Percentiles rank a stretch among this genome's conserved stretches.
Conservation (phyloP, 2,113 vertebrate species). For the Crotophaga sulcirostris region DNA sequence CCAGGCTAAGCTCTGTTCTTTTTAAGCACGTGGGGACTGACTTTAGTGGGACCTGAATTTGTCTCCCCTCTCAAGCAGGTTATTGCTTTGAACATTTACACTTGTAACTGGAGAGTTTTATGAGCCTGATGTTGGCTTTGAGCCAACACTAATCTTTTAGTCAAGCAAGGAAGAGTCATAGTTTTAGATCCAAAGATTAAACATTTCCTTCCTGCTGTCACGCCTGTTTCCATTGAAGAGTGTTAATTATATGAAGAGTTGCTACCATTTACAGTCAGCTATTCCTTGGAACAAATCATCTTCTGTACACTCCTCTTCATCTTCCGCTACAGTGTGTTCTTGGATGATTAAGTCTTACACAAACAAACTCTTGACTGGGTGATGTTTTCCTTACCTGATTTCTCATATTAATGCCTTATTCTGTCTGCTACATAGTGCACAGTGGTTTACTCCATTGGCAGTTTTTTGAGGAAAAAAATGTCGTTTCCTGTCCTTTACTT, state of each 20-base stretch:
- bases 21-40: background rate
- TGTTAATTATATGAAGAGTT: background rate
- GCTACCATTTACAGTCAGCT: background rate
- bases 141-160: background rate
- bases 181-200: background rate
- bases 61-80: background rate
- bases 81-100: background rate
- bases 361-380: background rate
- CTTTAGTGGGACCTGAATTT: background rate
- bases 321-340: background rate
- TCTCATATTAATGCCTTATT: background rate
- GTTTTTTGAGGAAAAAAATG: background rate
- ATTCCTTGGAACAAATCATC: background rate
- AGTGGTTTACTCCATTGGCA: background rate
- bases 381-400: background rate
- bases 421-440: background rate
- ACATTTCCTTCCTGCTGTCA: slow-evolving; percentile 17
- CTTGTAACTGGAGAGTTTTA: background rate
- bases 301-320: background rate
- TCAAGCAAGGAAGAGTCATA: background rate
- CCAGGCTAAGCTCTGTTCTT: background rate
- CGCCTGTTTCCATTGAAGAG: background rate
- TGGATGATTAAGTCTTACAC: background rate
- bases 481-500: background rate
- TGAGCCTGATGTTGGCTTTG: background rate